A percentile compares a stretch with the other conserved stretches of the same genome.
These are phyloP conservation scores for Gracilinanus agilis DNA, from an alignment of 2,113 vertebrate genomes.

Conservation along the genomic window DNA sequence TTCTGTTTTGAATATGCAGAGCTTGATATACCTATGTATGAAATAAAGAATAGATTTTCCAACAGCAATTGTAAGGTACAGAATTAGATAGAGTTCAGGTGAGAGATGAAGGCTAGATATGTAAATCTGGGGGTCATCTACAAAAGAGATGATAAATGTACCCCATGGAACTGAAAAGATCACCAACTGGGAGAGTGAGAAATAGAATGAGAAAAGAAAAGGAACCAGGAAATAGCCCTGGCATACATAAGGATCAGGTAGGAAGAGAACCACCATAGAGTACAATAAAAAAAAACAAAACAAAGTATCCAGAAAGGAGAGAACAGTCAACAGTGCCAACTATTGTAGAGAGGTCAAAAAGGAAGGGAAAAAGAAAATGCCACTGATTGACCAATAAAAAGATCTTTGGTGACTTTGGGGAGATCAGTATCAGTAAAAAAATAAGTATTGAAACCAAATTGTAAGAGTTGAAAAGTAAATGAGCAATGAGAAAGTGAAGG, in stretches of 20 bases:
- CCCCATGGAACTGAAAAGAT: background rate
- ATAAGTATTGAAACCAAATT: background rate
- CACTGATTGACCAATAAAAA: background rate
- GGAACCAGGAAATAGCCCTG: background rate
- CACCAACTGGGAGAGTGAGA: background rate
- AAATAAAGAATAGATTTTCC: background rate
- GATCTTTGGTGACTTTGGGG: background rate
- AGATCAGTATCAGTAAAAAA: background rate
- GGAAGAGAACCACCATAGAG: background rate
- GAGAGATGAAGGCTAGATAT: background rate
- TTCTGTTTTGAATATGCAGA: background rate
- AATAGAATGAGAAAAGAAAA: background rate
- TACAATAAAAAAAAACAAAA: no score
- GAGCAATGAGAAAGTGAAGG: background rate
- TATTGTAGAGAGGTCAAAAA: background rate
- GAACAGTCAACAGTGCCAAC: background rate
- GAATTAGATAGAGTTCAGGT: background rate
- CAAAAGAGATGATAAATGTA: background rate
- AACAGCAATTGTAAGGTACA: background rate
- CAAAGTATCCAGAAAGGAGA: background rate
- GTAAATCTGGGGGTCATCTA: background rate
- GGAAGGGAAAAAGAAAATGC: background rate
- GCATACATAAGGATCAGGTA: background rate
- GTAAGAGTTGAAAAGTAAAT: background rate
- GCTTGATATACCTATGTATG: background rate